phyloP scores from a whole-genome alignment of 2,113 vertebrate species.

The Pedionomus torquatus region DNA sequence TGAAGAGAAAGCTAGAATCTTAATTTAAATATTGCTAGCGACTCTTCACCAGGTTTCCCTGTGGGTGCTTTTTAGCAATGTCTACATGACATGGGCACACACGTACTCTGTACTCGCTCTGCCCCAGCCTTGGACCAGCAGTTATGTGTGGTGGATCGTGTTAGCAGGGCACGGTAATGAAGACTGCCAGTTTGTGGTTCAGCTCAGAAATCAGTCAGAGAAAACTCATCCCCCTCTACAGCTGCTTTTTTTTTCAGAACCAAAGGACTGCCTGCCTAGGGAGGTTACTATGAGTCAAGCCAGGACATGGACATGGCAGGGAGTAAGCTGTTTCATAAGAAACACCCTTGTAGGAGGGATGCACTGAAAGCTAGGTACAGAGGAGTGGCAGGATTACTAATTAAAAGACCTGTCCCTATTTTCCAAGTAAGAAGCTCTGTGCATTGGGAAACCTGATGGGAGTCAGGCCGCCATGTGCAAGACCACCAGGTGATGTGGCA shows the following conservation, averaged over 20 bases:
- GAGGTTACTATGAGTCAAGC: background rate
- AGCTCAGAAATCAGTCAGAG: background rate
- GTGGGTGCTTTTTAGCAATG: background rate
- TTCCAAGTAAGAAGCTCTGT: background rate
- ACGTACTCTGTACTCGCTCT: background rate
- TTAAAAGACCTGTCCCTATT: background rate
- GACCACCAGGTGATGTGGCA: background rate
- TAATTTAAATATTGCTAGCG: background rate
- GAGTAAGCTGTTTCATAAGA: background rate
- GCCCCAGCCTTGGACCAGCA: background rate
- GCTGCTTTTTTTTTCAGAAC: background rate
- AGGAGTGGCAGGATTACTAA: background rate
- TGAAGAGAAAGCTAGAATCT: background rate
- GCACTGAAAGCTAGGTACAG: background rate
- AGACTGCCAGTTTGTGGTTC: background rate
- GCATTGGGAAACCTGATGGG: rapidly evolving
- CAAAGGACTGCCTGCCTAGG: background rate
- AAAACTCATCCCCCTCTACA: background rate
- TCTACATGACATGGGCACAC: rapidly evolving
- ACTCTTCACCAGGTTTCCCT: background rate
- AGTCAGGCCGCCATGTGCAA: background rate
- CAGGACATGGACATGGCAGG: rapidly evolving
- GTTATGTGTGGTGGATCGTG: rapidly evolving
- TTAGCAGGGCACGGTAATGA: background rate
- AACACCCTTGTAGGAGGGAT: background rate